Base-by-base conservation (phyloP, 2,888 invertebrate genomes). In the Gymnocheta viridis region DNA sequence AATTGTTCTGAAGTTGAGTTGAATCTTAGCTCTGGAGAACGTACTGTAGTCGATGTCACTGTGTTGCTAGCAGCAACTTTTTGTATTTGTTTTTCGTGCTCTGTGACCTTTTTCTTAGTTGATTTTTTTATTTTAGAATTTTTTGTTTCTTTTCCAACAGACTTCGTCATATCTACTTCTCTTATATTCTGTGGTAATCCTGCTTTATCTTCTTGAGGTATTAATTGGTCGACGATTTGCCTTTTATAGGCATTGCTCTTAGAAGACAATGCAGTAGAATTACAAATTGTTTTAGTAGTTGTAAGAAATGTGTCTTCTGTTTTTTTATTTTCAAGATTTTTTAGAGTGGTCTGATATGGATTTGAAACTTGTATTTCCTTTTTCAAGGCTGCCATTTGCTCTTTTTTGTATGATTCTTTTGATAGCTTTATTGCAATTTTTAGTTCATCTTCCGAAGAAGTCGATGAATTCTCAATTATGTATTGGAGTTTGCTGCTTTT, bases 261-360 rank as follows among this genome's bases (percentile, higher is more conserved):
- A 47, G 82, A 79, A 4, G 56, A 51, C 14, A 89, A 3, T 0
- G 89, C 89, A 6, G 90, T 91, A 0, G 90, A 90, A 60, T 90
- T 90, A 74, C 87, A 90, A 56, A 88, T 86, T 32, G 85, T 86
- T 29, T 87, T 10, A 19, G 82, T 66, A 4, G 79, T 51, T 12
- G 86, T 82, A 32, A 91, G 88, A 12, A 86, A 83, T 4, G 87
- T 82, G 24, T 86, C 82, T 22, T 88, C 86, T 0, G 14, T 60
- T 27, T 41, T 41, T 41, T 41, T 41, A 4, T 41, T 41, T 41
- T 41, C n/a, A n/a, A n/a, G 3, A 3, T 2, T 14, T 41, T 41
- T 41, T 9, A n/a, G n/a, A 4, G 41, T 14, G 14, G 14, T 41
- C n/a, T 41, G 4, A 41, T 2, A 4, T n/a, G 41, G 4, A 1